Evolutionary conservation across 2,797 vertebrate genomes (phyloP), one percentile per base, ranked within the genome.

Genomic region (Threskiornis aethiopicus): DNA sequence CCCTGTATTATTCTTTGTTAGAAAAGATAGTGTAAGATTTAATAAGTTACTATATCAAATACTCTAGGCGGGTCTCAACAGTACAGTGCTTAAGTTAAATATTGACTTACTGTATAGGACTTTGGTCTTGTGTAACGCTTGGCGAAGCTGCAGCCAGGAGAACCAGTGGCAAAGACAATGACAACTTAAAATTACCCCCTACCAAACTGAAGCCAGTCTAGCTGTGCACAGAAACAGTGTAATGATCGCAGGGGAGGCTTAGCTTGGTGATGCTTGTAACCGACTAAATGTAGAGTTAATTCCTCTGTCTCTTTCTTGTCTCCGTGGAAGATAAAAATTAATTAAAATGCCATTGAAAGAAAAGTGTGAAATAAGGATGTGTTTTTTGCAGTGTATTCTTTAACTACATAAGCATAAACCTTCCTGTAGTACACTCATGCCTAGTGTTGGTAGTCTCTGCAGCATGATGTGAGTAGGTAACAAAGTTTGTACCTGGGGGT

Each of bases 21-120:
- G 59, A 71, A 73, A 67, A 77, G 64, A 19, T 67, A 72, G 41
- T 24, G 21, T 73, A 67, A 87, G 16, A 37, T 72, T 71, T 88
- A 71, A 18, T 67, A 64, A 89, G 20, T 44, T 24, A 62, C 67
- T 70, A 2, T 44, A 49, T 46, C 51, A 24, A 49, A 5, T 77
- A 42, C 35, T 81, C 10, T 64, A 71, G 82, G 82, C 3, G 41
- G 49, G 44, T 89, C 94, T 92, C 61, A 61, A 26, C 49, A 83
- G 41, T 31, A 26, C 58, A 64, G 55, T 8, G 7, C 73, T 76
- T 33, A 64, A 67, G 95, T 95, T 95, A 96, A 96, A 96, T 86
- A 96, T 96, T 96, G 94, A 93, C 94, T 88, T 75, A 41, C 49
- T 72, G 41, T 54, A 4, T 24, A 81, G 94, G 93, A 96, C 95